Percentiles rank a stretch among this genome's conserved stretches.
These are phyloP conservation scores for Ganaspis brasiliensis DNA, from an alignment of 2,888 invertebrate genomes.

Conservation along the genomic window DNA sequence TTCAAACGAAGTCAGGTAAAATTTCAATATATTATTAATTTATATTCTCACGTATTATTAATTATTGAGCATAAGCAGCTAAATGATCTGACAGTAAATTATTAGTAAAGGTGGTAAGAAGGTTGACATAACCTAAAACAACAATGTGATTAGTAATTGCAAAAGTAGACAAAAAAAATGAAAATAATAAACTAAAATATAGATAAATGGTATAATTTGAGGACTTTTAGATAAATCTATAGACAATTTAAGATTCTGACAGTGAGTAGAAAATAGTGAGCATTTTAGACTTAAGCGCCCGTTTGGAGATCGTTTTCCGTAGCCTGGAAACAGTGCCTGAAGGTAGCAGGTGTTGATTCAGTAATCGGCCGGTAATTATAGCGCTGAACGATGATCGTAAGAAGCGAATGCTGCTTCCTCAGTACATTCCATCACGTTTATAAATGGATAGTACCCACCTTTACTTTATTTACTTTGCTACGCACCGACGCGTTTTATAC, in stretches of 20 bases:
- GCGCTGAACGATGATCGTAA: slow-evolving; percentile 61
- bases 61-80: no score
- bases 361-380: slow-evolving; percentile 63
- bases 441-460: slow-evolving; percentile 52
- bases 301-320: slow-evolving; percentile 24
- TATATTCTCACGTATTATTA: no score
- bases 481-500: slow-evolving; percentile 23
- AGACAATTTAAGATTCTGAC: neutral
- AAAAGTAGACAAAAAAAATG: neutral
- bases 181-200: neutral
- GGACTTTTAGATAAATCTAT: neutral
- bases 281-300: neutral
- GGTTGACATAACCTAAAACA: neutral
- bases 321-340: slow-evolving; percentile 53
- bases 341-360: slow-evolving; percentile 63
- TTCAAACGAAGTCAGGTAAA: no score
- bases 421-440: slow-evolving; percentile 71
- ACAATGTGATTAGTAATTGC: neutral
- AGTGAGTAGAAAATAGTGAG: slow-evolving; percentile 8
- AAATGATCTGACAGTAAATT: no score
- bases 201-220: neutral
- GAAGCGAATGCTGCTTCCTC: slow-evolving; percentile 65
- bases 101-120: no score
- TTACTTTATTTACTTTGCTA: slow-evolving; percentile 43
- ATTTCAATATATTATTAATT: no score